Evolutionary conservation across 2,113 vertebrate species (phyloP).

Genomic region (Psilopsiagon aurifrons): DNA sequence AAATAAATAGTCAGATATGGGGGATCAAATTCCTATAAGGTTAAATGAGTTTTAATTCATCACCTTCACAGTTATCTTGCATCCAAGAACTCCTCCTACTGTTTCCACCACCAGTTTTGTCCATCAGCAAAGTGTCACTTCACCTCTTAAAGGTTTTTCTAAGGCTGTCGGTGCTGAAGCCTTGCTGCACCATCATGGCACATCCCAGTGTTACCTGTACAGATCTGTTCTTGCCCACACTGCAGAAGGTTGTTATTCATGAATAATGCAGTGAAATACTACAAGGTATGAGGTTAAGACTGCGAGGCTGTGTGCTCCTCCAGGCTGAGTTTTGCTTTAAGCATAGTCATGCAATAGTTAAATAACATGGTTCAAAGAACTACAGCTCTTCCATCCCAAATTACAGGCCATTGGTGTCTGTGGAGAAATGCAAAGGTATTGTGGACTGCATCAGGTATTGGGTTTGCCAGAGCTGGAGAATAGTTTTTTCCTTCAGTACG

Average conservation of each 20-base stretch:
- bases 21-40: background rate
- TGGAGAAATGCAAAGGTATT: background rate
- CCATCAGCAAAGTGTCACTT: background rate
- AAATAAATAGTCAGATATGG: background rate
- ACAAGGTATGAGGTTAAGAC: background rate
- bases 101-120: background rate
- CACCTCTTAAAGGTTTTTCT: background rate
- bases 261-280: background rate
- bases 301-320: background rate
- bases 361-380: background rate
- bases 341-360: background rate
- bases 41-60: background rate
- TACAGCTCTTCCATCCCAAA: background rate
- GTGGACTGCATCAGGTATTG: background rate
- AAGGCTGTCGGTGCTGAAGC: background rate
- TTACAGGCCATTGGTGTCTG: background rate
- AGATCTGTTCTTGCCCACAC: background rate
- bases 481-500: background rate
- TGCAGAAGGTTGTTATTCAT: background rate
- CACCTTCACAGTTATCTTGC: background rate
- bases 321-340: background rate
- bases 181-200: accelerated
- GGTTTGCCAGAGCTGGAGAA: background rate
- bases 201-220: background rate
- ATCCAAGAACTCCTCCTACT: background rate